A percentile compares a stretch with the other conserved stretches of the same genome.
Evolutionary conservation across 2,888 invertebrate genomes (phyloP).

Genomic region (Gastrophysa polygoni): DNA sequence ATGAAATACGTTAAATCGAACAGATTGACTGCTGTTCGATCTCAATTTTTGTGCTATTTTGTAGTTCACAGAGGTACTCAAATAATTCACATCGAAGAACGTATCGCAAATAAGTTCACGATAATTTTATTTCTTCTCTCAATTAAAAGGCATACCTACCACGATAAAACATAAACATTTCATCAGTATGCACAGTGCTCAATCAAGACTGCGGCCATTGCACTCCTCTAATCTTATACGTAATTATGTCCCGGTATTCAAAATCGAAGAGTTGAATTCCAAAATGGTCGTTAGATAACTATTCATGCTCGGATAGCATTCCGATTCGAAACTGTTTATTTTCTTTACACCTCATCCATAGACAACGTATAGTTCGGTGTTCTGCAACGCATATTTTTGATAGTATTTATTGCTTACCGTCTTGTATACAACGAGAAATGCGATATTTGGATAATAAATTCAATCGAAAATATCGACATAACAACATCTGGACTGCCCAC

Average conservation of each 20-base stretch:
- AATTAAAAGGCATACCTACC: too few species aligned
- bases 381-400: slow-evolving; percentile 2
- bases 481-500: neutral
- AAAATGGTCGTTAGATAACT: slow-evolving; percentile 24
- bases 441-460: neutral
- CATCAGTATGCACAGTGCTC: neutral
- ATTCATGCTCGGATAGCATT: slow-evolving; percentile 12
- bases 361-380: neutral
- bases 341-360: slow-evolving; percentile 9
- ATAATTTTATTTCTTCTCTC: too few species aligned
- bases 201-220: slow-evolving; percentile 1
- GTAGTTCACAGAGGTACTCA: too few species aligned
- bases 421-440: neutral
- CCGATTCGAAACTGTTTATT: slow-evolving; percentile 8
- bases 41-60: too few species aligned
- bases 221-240: slow-evolving; percentile 17
- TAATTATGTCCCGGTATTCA: slow-evolving; percentile 21
- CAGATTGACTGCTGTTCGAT: too few species aligned
- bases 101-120: too few species aligned
- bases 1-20: too few species aligned
- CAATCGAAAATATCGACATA: neutral
- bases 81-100: too few species aligned
- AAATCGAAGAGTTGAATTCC: slow-evolving; percentile 23
- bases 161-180: neutral
- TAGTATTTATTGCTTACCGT: neutral